Evolutionary conservation across 1,140 invertebrate species (phyloP).

Genomic region (Heliothis subflexa): DNA sequence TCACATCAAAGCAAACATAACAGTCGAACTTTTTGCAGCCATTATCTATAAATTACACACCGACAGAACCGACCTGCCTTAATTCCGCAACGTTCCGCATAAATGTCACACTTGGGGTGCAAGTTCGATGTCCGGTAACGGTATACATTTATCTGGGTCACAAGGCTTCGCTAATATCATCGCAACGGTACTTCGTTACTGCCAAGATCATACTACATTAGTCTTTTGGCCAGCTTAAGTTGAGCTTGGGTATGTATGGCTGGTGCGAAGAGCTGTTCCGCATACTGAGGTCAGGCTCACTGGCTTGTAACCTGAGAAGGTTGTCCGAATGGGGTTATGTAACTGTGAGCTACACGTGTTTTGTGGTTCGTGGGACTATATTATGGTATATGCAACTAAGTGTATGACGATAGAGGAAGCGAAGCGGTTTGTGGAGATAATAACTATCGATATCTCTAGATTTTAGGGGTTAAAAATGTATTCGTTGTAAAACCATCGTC

Average conservation of each 20-base stretch:
- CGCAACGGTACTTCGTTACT: constrained; percentile 69
- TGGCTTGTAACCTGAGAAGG: constrained; percentile 66
- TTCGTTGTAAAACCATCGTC: not conserved
- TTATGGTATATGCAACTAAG: constrained; percentile 32
- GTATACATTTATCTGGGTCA: constrained; percentile 71
- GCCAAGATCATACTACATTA: constrained; percentile 61
- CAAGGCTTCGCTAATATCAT: constrained; percentile 80
- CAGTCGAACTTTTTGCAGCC: constrained; percentile 25
- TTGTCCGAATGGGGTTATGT: constrained; percentile 66
- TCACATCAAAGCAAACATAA: not conserved
- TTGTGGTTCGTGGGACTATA: constrained; percentile 40
- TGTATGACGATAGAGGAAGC: constrained; percentile 1
- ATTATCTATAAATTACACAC: constrained; percentile 9
- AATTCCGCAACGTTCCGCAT: constrained; percentile 40
- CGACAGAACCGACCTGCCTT: constrained; percentile 43
- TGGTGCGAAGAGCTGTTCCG: not conserved
- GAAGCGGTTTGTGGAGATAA: not conserved
- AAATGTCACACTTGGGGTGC: constrained; percentile 59
- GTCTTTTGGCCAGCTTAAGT: constrained; percentile 49
- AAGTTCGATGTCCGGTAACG: constrained; percentile 75
- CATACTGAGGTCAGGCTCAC: constrained; percentile 47
- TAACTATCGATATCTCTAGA: not conserved
- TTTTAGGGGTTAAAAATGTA: not conserved
- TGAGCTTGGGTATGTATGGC: constrained; percentile 41
- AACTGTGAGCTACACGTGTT: constrained; percentile 65